Evolutionary conservation across 2,113 vertebrate genomes (phyloP).

Genomic region (Proteles cristata): DNA sequence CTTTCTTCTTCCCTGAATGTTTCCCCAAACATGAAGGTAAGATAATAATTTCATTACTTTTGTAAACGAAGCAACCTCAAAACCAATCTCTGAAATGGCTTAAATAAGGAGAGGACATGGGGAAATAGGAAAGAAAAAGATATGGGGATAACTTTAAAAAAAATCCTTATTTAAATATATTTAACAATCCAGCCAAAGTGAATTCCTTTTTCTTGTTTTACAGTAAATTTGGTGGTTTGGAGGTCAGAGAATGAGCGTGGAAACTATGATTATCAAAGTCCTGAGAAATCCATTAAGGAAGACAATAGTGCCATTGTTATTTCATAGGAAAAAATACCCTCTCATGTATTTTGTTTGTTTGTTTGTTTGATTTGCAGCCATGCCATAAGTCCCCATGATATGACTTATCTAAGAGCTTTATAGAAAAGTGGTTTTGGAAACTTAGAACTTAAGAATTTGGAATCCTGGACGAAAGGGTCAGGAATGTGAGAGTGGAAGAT

Average conservation of each 20-base stretch:
- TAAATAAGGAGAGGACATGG: neutral
- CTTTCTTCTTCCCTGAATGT: constrained; percentile 65
- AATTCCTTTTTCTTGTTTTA: neutral
- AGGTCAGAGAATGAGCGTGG: neutral
- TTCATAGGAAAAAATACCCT: neutral
- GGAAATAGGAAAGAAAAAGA: neutral
- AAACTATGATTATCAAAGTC: constrained; percentile 28
- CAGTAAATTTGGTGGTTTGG: neutral
- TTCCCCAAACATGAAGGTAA: constrained; percentile 86
- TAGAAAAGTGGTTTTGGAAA: neutral
- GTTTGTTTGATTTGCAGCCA: constrained; percentile 4
- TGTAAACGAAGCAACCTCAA: constrained; percentile 58
- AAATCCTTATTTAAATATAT: neutral
- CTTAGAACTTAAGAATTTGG: neutral
- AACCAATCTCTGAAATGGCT: neutral
- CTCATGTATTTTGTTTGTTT: neutral
- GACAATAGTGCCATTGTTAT: neutral
- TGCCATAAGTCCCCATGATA: neutral
- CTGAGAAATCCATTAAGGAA: neutral
- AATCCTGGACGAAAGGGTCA: neutral
- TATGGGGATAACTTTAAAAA: neutral
- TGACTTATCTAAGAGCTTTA: neutral
- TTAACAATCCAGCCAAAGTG: neutral
- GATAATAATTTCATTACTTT: constrained; percentile 64
- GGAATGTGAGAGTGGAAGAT: neutral